phyloP scores from a whole-genome alignment of 2,113 vertebrate species.

The Seriola quinqueradiata region DNA sequence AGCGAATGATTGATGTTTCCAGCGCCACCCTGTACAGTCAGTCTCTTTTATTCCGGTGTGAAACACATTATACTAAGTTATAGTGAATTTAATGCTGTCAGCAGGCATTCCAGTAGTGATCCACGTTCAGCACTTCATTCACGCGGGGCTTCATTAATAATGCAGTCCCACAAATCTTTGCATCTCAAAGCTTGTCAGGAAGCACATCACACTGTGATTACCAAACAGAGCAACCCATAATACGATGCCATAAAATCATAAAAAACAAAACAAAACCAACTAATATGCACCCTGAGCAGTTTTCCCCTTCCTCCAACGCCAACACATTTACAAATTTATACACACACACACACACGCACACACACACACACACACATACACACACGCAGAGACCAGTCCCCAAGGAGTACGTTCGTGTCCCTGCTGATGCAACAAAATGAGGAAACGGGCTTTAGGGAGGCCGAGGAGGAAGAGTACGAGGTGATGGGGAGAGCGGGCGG shows the following conservation, averaged over 20 bases:
- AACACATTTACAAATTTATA: conserved; percentile 23
- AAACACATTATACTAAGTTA: conserved; percentile 54
- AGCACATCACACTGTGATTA: conserved; percentile 55
- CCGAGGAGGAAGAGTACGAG: conserved; percentile 37
- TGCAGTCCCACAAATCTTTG: conserved; percentile 68
- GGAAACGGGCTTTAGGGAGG: conserved; percentile 2
- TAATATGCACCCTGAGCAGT: conserved; percentile 49
- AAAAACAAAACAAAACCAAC: conserved; percentile 25
- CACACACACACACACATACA: not conserved
- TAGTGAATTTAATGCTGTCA: conserved; percentile 58
- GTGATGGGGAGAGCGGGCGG: conserved; percentile 32
- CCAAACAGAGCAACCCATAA: conserved; percentile 51
- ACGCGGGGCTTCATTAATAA: conserved; percentile 72
- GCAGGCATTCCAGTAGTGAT: conserved; percentile 45
- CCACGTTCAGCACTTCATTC: conserved; percentile 63
- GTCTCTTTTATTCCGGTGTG: conserved; percentile 30
- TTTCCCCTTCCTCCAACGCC: conserved; percentile 13
- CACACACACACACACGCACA: not conserved
- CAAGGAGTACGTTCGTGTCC: conserved; percentile 34
- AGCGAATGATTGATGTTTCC: conserved; percentile 25
- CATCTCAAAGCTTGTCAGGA: conserved; percentile 54
- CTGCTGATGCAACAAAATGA: conserved; percentile 76
- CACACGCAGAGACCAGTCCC: not conserved
- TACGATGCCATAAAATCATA: conserved; percentile 17
- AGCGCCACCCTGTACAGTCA: not conserved